Percentiles rank a stretch among this genome's conserved stretches.
phyloP scores from a whole-genome alignment of 2,113 vertebrate species.

The Mormoops blainvillei region DNA sequence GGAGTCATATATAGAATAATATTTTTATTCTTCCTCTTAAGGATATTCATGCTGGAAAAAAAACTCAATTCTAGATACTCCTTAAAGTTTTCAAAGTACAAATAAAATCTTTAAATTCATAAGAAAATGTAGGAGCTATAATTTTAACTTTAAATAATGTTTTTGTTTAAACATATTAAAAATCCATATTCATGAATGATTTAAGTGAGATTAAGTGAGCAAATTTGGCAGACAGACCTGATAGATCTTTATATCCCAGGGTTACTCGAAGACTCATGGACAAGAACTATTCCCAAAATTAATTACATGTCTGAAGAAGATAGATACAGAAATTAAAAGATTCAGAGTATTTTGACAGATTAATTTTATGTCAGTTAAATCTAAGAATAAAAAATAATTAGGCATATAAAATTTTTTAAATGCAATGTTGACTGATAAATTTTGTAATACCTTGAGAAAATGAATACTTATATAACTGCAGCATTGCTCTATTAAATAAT shows the following conservation, averaged over 20 bases:
- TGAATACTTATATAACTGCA: constrained; percentile 10
- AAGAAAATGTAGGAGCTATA: background rate
- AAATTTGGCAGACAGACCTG: background rate
- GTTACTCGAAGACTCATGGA: background rate
- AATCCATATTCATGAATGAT: background rate
- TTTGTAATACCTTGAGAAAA: background rate
- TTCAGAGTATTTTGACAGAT: background rate
- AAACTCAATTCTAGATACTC: background rate
- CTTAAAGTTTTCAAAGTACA: background rate
- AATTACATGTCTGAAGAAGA: background rate
- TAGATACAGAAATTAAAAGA: background rate
- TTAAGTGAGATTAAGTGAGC: background rate
- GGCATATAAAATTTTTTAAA: background rate
- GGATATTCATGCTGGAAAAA: background rate
- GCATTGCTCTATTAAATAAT: background rate
- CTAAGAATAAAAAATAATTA: background rate
- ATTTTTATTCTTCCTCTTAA: background rate
- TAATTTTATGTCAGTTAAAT: background rate
- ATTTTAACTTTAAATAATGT: background rate
- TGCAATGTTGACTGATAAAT: background rate
- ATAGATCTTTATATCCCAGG: background rate
- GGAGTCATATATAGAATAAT: background rate
- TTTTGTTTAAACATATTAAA: background rate
- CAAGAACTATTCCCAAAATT: background rate
- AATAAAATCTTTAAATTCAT: background rate